phyloP scores from a whole-genome alignment of 1,140 invertebrate species.

The Bombus polaris region DNA sequence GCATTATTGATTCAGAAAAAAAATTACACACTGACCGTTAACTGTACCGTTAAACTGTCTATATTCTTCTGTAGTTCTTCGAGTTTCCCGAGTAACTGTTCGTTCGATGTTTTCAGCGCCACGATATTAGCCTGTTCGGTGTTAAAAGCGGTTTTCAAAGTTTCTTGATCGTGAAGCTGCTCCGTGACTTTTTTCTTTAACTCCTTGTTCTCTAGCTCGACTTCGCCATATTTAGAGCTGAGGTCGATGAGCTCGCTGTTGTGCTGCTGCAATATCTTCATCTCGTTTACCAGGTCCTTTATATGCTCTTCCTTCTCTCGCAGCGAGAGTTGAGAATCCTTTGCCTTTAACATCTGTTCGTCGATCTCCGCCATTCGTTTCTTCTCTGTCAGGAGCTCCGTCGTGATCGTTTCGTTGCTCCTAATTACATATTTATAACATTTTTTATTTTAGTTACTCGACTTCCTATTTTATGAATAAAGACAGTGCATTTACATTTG shows the following conservation, averaged over 20 bases:
- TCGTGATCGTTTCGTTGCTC: slow-evolving; percentile 66
- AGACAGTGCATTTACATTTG: background rate
- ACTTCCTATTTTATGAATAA: background rate
- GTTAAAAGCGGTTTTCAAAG: slow-evolving; percentile 68
- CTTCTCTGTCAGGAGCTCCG: slow-evolving; percentile 69
- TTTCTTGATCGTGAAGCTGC: slow-evolving; percentile 68
- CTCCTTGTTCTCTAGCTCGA: slow-evolving; percentile 77
- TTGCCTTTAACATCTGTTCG: slow-evolving; percentile 63
- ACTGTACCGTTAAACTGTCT: slow-evolving; percentile 75
- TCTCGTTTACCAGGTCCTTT: slow-evolving; percentile 72
- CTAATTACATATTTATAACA: slow-evolving; percentile 56
- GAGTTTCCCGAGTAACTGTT: slow-evolving; percentile 75
- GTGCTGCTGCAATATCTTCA: slow-evolving; percentile 78
- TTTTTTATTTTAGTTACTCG: background rate
- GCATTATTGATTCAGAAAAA: background rate
- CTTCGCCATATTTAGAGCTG: slow-evolving; percentile 71
- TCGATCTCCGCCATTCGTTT: slow-evolving; percentile 72
- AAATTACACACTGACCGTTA: slow-evolving; percentile 71
- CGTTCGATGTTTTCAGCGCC: slow-evolving; percentile 73
- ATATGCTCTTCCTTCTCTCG: slow-evolving; percentile 77
- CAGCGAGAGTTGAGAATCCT: slow-evolving; percentile 65
- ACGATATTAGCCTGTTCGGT: slow-evolving; percentile 73
- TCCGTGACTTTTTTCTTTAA: slow-evolving; percentile 74
- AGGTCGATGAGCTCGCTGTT: slow-evolving; percentile 74
- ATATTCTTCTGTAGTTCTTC: slow-evolving; percentile 78